A percentile compares a stretch with the other conserved stretches of the same genome.
These are phyloP conservation scores for Therioaphis trifolii DNA, from an alignment of 2,888 invertebrate species.

Conservation along the genomic window DNA sequence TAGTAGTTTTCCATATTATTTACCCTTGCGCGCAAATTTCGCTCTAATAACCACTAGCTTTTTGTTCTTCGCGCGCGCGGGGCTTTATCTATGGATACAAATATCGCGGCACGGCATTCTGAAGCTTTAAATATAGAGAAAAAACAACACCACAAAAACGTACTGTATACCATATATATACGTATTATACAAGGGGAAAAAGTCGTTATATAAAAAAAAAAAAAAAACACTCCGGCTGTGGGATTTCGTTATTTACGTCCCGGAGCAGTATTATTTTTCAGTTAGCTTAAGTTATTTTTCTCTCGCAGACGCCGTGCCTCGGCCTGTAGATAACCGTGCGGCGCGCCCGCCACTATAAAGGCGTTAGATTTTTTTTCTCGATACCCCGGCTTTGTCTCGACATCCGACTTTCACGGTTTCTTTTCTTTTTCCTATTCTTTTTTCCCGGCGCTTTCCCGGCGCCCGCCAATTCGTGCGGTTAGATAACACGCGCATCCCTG, in stretches of 20 bases:
- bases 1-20: slow-evolving; percentile 48
- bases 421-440: background rate
- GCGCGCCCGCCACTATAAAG: too few species aligned
- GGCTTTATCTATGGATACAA: slow-evolving; percentile 16
- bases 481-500: too few species aligned
- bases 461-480: slow-evolving; percentile 17
- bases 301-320: slow-evolving; percentile 25
- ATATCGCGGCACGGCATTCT: background rate
- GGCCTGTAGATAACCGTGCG: slow-evolving; percentile 49
- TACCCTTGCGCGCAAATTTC: slow-evolving; percentile 42
- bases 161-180: background rate
- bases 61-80: slow-evolving; percentile 48
- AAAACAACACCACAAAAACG: background rate
- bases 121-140: slow-evolving; percentile 28
- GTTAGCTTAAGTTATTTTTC: slow-evolving; percentile 59
- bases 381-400: slow-evolving; percentile 32
- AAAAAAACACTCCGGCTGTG: slow-evolving; percentile 21
- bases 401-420: slow-evolving; percentile 10
- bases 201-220: too few species aligned
- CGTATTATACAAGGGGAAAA: too few species aligned
- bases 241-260: slow-evolving; percentile 58
- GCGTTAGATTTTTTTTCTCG: slow-evolving; percentile 46
- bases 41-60: slow-evolving; percentile 48
- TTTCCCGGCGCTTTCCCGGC: background rate
- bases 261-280: slow-evolving; percentile 54